These are phyloP conservation scores for Microcaecilia unicolor DNA, from an alignment of 2,797 vertebrate genomes.

Conservation along the genomic window DNA sequence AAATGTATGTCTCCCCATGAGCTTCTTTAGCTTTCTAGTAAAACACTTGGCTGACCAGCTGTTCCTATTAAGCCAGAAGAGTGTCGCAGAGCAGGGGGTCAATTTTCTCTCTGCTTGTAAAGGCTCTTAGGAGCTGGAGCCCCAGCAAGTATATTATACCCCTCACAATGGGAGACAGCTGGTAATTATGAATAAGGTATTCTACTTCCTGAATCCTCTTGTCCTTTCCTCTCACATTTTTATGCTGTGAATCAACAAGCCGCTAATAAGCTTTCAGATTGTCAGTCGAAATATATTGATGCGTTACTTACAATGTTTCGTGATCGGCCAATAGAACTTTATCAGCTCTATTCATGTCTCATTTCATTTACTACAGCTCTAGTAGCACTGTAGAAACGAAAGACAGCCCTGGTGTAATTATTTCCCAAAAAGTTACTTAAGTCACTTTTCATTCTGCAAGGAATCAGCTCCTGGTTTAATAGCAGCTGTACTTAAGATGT, in stretches of 20 bases:
- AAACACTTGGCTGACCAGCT: constrained; percentile 59
- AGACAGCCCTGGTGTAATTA: no score
- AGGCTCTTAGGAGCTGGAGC: constrained; percentile 1
- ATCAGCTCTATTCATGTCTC: constrained; percentile 20
- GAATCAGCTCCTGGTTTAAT: no score
- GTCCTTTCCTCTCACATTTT: constrained; percentile 4
- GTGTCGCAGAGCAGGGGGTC: constrained; percentile 26
- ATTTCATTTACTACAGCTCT: no score
- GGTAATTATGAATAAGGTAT: constrained; percentile 23
- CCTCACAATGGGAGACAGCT: not conserved
- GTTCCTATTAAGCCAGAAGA: constrained; percentile 49
- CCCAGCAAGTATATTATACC: constrained; percentile 2
- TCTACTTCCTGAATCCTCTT: constrained; percentile 4
- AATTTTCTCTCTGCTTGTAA: constrained; percentile 20
- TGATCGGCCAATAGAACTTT: not conserved
- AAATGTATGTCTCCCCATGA: constrained; percentile 41
- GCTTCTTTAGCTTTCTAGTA: constrained; percentile 55
- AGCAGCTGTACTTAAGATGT: no score
- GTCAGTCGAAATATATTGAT: constrained; percentile 1
- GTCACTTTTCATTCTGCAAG: no score
- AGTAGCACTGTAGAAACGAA: no score
- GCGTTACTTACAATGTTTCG: not conserved
- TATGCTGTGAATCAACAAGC: constrained; percentile 19
- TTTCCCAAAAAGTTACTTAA: no score
- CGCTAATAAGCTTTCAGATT: constrained; percentile 19